Conservation (phyloP, 1,140 invertebrate genomes). For the Pentalonia nigronervosa region DNA sequence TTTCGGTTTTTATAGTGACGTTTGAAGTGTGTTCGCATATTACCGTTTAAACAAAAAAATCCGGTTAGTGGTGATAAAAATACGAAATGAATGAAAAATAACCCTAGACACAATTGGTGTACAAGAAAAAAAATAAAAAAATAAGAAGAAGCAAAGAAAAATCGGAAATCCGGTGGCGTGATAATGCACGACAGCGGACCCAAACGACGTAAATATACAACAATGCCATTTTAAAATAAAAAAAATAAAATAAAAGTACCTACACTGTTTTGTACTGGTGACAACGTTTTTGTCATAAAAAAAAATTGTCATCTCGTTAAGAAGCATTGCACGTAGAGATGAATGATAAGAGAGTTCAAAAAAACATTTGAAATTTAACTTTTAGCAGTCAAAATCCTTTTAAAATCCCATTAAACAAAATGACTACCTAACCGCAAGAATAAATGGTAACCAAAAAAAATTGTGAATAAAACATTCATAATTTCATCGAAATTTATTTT, state of each 20-base stretch:
- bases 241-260: conserved; percentile 3
- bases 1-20: not conserved
- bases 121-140: not conserved
- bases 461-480: not conserved
- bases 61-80: not conserved
- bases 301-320: conserved; percentile 4
- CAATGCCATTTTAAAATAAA: conserved; percentile 40
- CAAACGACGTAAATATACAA: conserved; percentile 25
- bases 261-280: not conserved
- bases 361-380: not conserved
- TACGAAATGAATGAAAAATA: conserved; percentile 8
- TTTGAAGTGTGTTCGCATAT: not conserved
- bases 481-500: not conserved
- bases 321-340: not conserved
- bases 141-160: conserved; percentile 1
- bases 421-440: not conserved
- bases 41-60: not conserved
- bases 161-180: conserved; percentile 43
- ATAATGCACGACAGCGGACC: conserved; percentile 15
- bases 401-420: conserved; percentile 12
- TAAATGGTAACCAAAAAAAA: not conserved
- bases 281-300: not conserved
- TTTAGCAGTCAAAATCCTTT: not conserved
- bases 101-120: not conserved
- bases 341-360: not conserved